These are phyloP conservation scores for Acyrthosiphon pisum DNA, from an alignment of 1,140 invertebrate genomes.

Conservation along the genomic window DNA sequence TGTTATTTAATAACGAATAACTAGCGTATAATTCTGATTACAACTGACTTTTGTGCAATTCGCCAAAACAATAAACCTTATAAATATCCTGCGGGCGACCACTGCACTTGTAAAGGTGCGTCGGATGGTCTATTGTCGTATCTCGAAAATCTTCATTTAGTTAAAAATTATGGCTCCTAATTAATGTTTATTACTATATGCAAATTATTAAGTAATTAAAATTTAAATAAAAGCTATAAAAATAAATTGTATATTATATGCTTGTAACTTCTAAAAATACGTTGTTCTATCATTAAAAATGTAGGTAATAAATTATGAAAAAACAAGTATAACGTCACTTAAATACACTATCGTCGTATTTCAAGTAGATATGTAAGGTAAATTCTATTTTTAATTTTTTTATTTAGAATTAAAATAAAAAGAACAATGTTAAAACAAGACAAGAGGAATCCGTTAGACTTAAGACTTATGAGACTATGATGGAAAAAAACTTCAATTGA, in stretches of 20 bases:
- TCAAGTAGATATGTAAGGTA: neutral
- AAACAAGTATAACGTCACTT: neutral
- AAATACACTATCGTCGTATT: neutral
- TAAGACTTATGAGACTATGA: neutral
- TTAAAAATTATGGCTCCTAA: neutral
- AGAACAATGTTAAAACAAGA: neutral
- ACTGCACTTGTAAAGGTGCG: no score
- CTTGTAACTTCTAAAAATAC: neutral
- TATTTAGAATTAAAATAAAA: neutral
- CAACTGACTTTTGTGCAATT: neutral
- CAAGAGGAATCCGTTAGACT: neutral
- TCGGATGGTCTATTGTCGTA: neutral
- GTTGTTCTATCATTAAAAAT: neutral
- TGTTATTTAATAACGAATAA: neutral
- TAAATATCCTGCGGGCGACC: neutral
- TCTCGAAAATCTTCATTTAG: no score
- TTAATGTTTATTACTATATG: no score
- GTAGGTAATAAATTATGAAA: neutral
- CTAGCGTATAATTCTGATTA: neutral
- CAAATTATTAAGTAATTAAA: no score
- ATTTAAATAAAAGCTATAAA: no score
- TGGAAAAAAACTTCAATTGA: neutral
- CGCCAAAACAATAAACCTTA: neutral
- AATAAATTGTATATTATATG: no score
- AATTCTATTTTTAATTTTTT: neutral